Evolutionary conservation across 2,797 vertebrate species (phyloP), one percentile per base, ranked within the genome.

Genomic region (Pipistrellus kuhlii): DNA sequence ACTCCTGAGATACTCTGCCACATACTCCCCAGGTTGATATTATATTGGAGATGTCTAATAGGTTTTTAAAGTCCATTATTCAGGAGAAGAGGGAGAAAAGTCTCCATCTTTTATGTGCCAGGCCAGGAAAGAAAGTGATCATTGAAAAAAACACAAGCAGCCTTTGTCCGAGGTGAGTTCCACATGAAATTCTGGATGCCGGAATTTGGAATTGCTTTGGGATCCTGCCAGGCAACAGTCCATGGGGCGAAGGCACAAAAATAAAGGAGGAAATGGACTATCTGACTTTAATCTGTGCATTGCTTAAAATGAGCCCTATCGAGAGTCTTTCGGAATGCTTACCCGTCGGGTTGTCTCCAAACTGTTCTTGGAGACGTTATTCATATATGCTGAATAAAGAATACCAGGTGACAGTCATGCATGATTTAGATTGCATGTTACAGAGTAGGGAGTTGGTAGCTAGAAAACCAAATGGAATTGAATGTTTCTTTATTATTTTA

Each of bases 121-220:
- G 90, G 7, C 73, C 46, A 55, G 85, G 89, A 96, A 97, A 97
- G 94, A 97, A 96, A 95, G 96, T 95, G 77, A 96, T 90, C 96
- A 95, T 96, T 97, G 96, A 97, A 94, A 91, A 90, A 92, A 94
- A 91, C 82, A 97, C 95, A 97, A 96, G 95, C 69, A 90, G 90
- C 25, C 94, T 97, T 97, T 96, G 97, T 97, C 73, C 66, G 81
- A 85, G 93, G 87, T 95, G 85, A 90, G 18, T 91, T 94, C 83
- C 91, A 72, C 85, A 85, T 93, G 89, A 96, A 95, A 93, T 94
- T 95, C 38, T 83, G 62, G 12, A 93, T 90, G 57, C 82, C 91
- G 95, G 94, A 93, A 95, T 95, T 95, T n/a, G 32, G 48, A 95
- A 96, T 93, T 96, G 89, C 57, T 94, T 78, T 95, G 95, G 80